Percentiles rank a stretch among this genome's conserved stretches.
Evolutionary conservation across 2,797 vertebrate species (phyloP).

Genomic region (Falco naumanni): DNA sequence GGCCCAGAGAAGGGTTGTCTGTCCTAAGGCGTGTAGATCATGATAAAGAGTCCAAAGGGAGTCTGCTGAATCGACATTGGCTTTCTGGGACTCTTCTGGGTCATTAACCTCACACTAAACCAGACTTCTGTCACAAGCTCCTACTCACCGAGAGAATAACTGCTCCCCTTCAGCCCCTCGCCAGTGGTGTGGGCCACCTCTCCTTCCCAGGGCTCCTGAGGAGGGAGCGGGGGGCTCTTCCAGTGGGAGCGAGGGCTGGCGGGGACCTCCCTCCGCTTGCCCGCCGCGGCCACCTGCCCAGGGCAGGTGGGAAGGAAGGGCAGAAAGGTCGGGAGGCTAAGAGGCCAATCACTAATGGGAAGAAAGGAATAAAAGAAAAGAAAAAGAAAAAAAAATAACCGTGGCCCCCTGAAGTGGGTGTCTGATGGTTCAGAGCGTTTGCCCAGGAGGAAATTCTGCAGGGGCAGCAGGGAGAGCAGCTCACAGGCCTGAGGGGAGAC

Average conservation of each 20-base stretch:
- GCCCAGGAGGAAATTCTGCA: not conserved
- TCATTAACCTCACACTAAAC: slow-evolving; percentile 31
- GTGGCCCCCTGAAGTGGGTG: not conserved
- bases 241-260: not conserved
- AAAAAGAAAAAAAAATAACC: no score
- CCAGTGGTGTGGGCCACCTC: not conserved
- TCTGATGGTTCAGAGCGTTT: not conserved
- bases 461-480: not conserved
- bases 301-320: not conserved
- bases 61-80: not conserved
- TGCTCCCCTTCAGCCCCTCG: not conserved
- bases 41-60: not conserved
- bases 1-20: not conserved
- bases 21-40: not conserved
- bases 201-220: fast-evolving
- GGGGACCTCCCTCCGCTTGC: not conserved
- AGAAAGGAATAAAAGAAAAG: not conserved
- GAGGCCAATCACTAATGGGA: not conserved
- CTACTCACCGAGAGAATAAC: not conserved
- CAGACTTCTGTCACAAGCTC: slow-evolving; percentile 39
- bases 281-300: not conserved
- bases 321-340: not conserved
- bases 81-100: slow-evolving; percentile 27
- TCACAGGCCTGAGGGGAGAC: not conserved
- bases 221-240: not conserved